Evolutionary conservation across 2,888 invertebrate species (phyloP).

Genomic region (Laspeyria flexula): DNA sequence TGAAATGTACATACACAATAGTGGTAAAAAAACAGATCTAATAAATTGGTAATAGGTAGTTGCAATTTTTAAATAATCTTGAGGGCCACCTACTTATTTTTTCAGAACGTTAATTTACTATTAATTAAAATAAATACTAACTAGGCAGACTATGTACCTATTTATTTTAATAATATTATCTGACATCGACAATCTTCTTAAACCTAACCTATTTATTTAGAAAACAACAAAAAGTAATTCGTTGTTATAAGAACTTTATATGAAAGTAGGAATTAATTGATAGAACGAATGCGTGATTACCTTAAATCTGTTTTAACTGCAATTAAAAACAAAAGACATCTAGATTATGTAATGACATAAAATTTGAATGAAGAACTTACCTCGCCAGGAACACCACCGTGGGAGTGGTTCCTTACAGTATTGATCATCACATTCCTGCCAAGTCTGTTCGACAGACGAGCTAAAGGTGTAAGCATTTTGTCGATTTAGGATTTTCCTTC

Average conservation of each 20-base stretch:
- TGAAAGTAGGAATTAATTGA: not conserved
- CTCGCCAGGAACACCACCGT: slow-evolving; percentile 80
- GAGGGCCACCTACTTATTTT: too few relatives aligned
- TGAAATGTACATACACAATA: slow-evolving; percentile 71
- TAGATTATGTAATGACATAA: slow-evolving; percentile 73
- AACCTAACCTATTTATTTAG: too few relatives aligned
- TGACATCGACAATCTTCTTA: too few relatives aligned
- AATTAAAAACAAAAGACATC: slow-evolving; percentile 45
- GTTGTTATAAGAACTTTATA: too few relatives aligned
- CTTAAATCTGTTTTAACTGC: too few relatives aligned
- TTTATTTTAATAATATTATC: too few relatives aligned
- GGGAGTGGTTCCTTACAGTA: slow-evolving; percentile 73
- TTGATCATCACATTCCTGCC: slow-evolving; percentile 78
- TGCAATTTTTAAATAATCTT: too few relatives aligned
- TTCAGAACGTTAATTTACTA: too few relatives aligned
- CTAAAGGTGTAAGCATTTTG: slow-evolving; percentile 74
- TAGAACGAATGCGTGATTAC: not conserved
- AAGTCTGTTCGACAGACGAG: slow-evolving; percentile 71
- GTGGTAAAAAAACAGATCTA: not conserved
- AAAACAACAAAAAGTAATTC: not conserved
- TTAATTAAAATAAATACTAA: too few relatives aligned
- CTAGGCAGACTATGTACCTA: too few relatives aligned
- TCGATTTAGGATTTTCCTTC: slow-evolving; percentile 30
- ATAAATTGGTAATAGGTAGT: not conserved
- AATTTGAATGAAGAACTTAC: slow-evolving; percentile 64